Conservation (phyloP, 2,797 vertebrate genomes). For the Gymnocypris eckloni region DNA sequence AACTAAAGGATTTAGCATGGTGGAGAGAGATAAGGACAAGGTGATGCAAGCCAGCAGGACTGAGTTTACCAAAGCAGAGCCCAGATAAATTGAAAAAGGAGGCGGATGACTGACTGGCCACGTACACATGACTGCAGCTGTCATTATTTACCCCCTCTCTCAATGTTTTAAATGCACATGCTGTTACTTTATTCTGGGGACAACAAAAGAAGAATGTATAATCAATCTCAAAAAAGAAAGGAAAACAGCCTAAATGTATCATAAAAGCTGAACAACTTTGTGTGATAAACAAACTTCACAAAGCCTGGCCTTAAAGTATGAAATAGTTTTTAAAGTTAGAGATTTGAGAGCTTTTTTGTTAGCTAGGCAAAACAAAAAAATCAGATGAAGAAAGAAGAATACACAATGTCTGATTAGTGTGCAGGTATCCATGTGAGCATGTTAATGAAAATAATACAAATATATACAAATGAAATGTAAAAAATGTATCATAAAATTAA, state of each 20-base stretch:
- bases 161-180: neutral
- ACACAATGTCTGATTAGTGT: no score
- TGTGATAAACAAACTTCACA: neutral
- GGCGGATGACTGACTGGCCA: neutral
- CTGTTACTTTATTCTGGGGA: no score
- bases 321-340: neutral
- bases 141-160: neutral
- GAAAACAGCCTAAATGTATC: neutral
- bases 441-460: no score
- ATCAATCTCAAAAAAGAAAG: neutral
- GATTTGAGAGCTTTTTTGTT: neutral
- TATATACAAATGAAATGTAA: neutral
- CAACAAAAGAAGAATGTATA: neutral
- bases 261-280: neutral
- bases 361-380: neutral
- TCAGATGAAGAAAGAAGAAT: no score
- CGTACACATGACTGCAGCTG: neutral
- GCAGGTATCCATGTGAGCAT: no score
- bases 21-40: conserved; percentile 13
- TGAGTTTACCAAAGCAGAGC: neutral
- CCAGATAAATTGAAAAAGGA: neutral
- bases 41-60: neutral
- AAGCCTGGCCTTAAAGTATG: neutral
- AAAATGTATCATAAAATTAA: no score
- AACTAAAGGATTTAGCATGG: conserved; percentile 16